These are phyloP conservation scores for Coelogynopora nodosa DNA, from an alignment of 2,888 invertebrate species.

Conservation along the genomic window DNA sequence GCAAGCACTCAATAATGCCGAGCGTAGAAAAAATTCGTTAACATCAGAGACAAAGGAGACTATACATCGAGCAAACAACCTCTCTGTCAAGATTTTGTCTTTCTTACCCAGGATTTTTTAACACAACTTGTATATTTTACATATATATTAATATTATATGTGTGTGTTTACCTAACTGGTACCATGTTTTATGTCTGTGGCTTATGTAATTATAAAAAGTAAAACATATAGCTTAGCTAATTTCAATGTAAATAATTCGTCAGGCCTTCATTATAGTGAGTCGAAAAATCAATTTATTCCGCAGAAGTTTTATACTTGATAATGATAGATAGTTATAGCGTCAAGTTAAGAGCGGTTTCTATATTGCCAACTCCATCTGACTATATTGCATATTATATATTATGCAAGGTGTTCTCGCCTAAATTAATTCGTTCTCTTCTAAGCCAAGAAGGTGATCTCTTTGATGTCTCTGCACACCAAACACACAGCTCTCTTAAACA, in stretches of 20 bases:
- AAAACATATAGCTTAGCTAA: not conserved
- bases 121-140: not conserved
- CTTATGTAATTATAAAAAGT: too few relatives aligned
- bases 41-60: not conserved
- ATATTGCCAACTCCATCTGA: too few relatives aligned
- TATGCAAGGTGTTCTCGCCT: not conserved
- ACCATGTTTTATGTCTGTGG: too few relatives aligned
- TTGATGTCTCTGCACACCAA: not conserved
- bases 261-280: not conserved
- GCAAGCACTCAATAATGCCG: not conserved
- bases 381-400: not conserved
- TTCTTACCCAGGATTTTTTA: not conserved
- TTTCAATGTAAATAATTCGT: not conserved
- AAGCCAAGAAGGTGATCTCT: not conserved
- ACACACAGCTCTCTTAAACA: too few relatives aligned
- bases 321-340: not conserved
- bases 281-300: constrained; percentile 23
- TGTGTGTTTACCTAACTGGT: not conserved
- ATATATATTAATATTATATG: not conserved
- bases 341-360: too few relatives aligned
- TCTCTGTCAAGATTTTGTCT: not conserved
- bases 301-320: not conserved
- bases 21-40: not conserved
- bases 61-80: not conserved
- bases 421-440: not conserved